phyloP scores from a whole-genome alignment of 2,888 invertebrate species.

The Hipparchia sbordonii region DNA sequence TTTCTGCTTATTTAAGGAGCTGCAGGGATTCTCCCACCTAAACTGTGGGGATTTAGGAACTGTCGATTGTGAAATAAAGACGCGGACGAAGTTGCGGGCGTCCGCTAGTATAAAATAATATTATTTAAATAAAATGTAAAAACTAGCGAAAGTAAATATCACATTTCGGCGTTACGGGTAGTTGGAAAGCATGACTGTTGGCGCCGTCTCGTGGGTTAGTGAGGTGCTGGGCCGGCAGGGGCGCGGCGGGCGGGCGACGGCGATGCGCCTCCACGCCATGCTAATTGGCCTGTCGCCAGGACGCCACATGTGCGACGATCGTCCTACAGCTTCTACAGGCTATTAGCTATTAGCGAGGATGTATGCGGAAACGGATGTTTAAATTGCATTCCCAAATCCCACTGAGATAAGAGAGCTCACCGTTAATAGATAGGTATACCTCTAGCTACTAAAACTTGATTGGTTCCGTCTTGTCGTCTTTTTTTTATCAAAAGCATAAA shows the following conservation, averaged over 20 bases:
- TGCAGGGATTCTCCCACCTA: too few species aligned
- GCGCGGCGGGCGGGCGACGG: slow-evolving; percentile 54
- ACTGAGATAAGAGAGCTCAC: slow-evolving; percentile 70
- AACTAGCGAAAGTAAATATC: slow-evolving; percentile 40
- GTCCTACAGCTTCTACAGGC: slow-evolving; percentile 53
- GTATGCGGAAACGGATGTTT: slow-evolving; percentile 82
- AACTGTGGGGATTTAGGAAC: too few species aligned
- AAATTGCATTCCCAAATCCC: slow-evolving; percentile 76
- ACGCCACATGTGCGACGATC: slow-evolving; percentile 80
- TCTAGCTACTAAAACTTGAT: too few species aligned
- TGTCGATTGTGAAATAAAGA: too few species aligned
- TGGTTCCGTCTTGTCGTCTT: too few species aligned
- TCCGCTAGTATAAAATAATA: too few species aligned
- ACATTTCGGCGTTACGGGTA: slow-evolving; percentile 55
- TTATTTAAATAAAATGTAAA: slow-evolving; percentile 20
- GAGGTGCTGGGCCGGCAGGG: slow-evolving; percentile 36
- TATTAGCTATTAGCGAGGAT: slow-evolving; percentile 77
- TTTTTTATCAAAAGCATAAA: too few species aligned
- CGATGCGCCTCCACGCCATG: slow-evolving; percentile 61
- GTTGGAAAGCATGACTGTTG: slow-evolving; percentile 50
- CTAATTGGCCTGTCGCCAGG: slow-evolving; percentile 82
- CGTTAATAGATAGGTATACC: slow-evolving; percentile 32
- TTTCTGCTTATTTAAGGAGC: too few species aligned
- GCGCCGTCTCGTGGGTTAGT: slow-evolving; percentile 38
- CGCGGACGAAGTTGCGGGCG: too few species aligned